phyloP scores from a whole-genome alignment of 37 sponge, comb jelly and placozoan genomes.

The Haliclona indistincta region DNA sequence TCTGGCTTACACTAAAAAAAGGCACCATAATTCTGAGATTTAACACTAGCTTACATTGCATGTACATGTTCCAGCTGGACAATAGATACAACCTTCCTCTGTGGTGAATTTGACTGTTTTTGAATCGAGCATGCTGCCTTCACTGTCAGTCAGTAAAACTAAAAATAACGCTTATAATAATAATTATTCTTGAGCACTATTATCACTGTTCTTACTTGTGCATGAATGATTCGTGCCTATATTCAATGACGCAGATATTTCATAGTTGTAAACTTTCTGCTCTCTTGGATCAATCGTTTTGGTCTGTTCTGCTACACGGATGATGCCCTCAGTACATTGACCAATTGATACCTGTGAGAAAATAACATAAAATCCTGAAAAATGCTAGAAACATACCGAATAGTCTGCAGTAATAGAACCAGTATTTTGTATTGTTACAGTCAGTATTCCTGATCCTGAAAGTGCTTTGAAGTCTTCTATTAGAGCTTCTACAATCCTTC shows the following conservation, averaged over 20 bases:
- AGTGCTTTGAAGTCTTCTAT: conserved; percentile 79
- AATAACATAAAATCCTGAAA: background rate
- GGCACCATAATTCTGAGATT: background rate
- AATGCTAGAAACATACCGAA: conserved; percentile 25
- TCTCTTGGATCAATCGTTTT: conserved; percentile 53
- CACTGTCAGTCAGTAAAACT: conserved; percentile 59
- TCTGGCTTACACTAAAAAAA: conserved; percentile 23
- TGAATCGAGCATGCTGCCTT: conserved; percentile 48
- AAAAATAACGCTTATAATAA: conserved; percentile 2
- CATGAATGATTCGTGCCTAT: conserved; percentile 67
- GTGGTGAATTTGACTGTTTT: conserved; percentile 51
- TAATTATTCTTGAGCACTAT: background rate
- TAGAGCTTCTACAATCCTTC: conserved; percentile 74
- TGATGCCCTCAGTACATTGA: conserved; percentile 74
- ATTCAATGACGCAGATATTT: conserved; percentile 65
- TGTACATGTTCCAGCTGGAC: conserved; percentile 64
- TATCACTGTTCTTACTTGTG: conserved; percentile 30
- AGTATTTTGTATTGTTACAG: conserved; percentile 73
- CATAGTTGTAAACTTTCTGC: conserved; percentile 45
- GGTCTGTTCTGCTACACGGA: conserved; percentile 57
- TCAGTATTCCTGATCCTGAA: conserved; percentile 49
- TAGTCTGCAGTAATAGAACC: conserved; percentile 70
- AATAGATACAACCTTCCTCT: conserved; percentile 61
- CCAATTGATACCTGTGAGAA: conserved; percentile 49
- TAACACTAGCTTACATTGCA: conserved; percentile 47